Evolutionary conservation across 2,113 vertebrate genomes (phyloP).

Genomic region (Arizona elegans): DNA sequence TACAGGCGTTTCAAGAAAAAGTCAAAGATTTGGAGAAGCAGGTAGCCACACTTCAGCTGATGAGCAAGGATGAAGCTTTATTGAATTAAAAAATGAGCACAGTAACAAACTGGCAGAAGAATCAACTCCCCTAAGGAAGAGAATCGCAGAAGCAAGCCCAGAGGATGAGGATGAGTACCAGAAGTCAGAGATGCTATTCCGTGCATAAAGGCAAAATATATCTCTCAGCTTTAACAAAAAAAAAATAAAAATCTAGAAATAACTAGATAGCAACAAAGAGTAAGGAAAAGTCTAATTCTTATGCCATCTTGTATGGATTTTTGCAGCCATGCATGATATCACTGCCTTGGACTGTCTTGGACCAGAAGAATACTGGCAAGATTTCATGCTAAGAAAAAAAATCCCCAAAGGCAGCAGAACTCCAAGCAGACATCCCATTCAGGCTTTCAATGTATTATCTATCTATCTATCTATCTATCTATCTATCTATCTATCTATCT

Average conservation of each 20-base stretch:
- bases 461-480: no score
- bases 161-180: background rate
- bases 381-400: background rate
- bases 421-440: background rate
- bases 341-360: background rate
- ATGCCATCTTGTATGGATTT: background rate
- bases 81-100: background rate
- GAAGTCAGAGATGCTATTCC: background rate
- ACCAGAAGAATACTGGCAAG: background rate
- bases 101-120: background rate
- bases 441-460: background rate
- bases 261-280: background rate
- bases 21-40: background rate
- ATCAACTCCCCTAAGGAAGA: background rate
- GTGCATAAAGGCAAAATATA: background rate
- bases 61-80: background rate
- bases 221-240: background rate
- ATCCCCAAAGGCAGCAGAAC: background rate
- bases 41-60: background rate
- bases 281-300: background rate
- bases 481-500: no score
- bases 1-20: background rate
- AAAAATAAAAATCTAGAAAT: background rate
- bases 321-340: background rate
- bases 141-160: background rate